Conservation (phyloP, 2,797 vertebrate species). For the Cyprinella venusta region DNA sequence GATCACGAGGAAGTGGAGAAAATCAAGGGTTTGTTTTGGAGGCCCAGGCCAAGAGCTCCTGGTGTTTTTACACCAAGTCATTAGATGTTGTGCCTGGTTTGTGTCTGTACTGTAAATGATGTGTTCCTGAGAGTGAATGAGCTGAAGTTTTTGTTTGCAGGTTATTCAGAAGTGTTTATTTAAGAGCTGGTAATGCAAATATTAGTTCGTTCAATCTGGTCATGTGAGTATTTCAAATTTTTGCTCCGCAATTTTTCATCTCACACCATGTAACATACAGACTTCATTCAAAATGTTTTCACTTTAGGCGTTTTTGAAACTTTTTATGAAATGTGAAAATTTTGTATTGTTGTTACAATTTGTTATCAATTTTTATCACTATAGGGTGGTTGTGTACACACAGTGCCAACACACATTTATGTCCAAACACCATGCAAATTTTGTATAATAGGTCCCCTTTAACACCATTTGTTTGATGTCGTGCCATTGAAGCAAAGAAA, state of each 20-base stretch:
- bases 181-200: conserved; percentile 27
- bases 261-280: not conserved
- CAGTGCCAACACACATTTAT: too few species aligned
- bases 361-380: not conserved
- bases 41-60: conserved; percentile 6
- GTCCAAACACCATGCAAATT: too few species aligned
- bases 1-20: conserved; percentile 40
- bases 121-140: not conserved
- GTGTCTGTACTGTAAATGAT: conserved; percentile 47
- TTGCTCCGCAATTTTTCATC: not conserved
- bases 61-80: conserved; percentile 43
- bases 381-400: too few species aligned
- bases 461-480: not conserved
- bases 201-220: not conserved
- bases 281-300: not conserved
- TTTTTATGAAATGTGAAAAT: not conserved
- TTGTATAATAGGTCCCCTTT: not conserved
- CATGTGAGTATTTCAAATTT: not conserved
- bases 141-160: conserved; percentile 30
- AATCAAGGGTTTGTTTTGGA: conserved; percentile 40
- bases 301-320: not conserved
- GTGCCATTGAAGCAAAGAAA: not conserved
- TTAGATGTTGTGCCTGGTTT: conserved; percentile 51
- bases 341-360: not conserved
- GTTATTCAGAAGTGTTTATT: conserved; percentile 16